Base-by-base conservation (phyloP, 2,113 vertebrate genomes). In the Turnix velox region DNA sequence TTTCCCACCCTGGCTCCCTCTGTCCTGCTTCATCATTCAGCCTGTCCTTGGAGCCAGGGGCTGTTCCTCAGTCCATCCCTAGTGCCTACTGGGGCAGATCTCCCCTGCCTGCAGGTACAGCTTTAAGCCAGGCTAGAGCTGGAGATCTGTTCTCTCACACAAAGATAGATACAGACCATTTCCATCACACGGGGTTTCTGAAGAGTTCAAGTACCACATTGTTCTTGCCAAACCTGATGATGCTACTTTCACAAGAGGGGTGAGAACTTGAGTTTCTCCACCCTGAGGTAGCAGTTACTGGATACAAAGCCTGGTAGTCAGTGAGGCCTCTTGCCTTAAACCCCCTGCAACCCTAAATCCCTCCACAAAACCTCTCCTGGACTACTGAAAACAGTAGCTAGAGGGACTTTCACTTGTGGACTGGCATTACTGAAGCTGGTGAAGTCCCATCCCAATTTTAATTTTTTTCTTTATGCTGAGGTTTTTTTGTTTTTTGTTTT, bases 251-350 rank as follows among this genome's bases (percentile, higher is more conserved):
- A 79, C 59, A 54, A 2, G 49, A 78, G 57, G 10, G 20, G 62
- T 39, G 69, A 52, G 65, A 25, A 33, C 80, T 23, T 9, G n/a
- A 11, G 6, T 58, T 11, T 40, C 17, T 5, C 5, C 16, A 5
- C 28, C 45, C n/a, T 24, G 10, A 8, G 54, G 18, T 28, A 13
- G 74, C 8, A 37, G 33, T 48, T 45, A 55, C 5, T 33, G 54
- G 45, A 59, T 28, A 35, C 7, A 35, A 31, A 35, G 66, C 59
- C 57, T 40, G 2, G 0, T 12, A 12, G 52, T 49, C 72, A 76
- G 71, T 42, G 25, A 12, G 54, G 63, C 92, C 82, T 94, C 74
- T 69, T 83, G 87, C 96, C 96, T 95, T 96, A 96, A 94, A 9
- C 25, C n/a, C 74, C 40, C 33, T 57, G 24, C 37, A 7, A 51